phyloP scores from a whole-genome alignment of 2,113 vertebrate species.

The Prunella fulvescens region DNA sequence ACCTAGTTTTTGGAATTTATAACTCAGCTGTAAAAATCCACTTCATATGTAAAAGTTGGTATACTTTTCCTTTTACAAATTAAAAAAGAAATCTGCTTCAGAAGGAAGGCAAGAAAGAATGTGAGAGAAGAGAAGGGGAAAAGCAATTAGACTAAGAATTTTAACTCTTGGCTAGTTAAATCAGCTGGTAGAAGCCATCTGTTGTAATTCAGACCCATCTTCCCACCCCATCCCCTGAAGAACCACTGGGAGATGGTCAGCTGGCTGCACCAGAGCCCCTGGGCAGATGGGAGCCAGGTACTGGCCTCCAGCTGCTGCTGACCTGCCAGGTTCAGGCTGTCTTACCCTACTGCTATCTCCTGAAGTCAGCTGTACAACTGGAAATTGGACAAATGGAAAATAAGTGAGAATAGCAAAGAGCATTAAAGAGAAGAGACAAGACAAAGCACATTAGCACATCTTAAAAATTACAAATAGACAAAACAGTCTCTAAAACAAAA shows the following conservation, averaged over 20 bases:
- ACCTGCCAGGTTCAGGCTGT: background rate
- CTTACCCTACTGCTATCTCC: background rate
- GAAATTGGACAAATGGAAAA: background rate
- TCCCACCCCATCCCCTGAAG: background rate
- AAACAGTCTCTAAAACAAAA: background rate
- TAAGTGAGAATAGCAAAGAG: background rate
- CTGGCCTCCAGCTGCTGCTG: background rate
- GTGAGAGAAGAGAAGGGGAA: background rate
- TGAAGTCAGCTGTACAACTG: background rate
- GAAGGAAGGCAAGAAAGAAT: background rate
- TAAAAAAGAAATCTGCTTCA: background rate
- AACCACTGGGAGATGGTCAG: background rate
- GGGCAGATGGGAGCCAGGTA: background rate
- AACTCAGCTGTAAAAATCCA: conserved; percentile 64
- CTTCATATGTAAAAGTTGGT: conserved; percentile 56
- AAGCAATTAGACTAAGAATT: background rate
- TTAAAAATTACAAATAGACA: background rate
- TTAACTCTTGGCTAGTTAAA: background rate
- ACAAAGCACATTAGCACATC: background rate
- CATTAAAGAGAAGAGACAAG: background rate
- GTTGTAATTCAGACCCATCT: background rate
- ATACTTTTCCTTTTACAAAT: conserved; percentile 45
- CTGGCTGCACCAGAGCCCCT: background rate
- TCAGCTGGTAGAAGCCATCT: background rate
- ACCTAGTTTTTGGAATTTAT: conserved; percentile 69